Evolutionary conservation across 2,797 vertebrate species (phyloP).

Genomic region (Tinamus major): DNA sequence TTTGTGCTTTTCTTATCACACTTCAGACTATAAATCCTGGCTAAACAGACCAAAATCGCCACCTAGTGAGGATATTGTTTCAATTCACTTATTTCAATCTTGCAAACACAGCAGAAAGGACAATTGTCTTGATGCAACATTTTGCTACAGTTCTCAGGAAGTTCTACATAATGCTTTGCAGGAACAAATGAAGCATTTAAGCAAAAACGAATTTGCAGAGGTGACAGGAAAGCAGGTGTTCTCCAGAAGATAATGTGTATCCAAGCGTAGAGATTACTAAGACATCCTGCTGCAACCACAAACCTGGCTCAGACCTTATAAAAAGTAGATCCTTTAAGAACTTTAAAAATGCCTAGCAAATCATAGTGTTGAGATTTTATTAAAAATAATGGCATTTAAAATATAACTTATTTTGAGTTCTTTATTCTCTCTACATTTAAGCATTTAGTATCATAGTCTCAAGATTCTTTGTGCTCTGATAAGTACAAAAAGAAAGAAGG

Average conservation of each 20-base stretch:
- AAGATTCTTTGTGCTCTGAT: not conserved
- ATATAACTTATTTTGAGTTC: not conserved
- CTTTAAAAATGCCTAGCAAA: not conserved
- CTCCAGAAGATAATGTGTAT: not conserved
- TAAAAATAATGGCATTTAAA: not conserved
- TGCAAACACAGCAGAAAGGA: not conserved
- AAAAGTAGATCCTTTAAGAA: too few relatives aligned
- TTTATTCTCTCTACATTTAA: not conserved
- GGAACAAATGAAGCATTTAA: not conserved
- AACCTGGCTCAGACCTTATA: too few relatives aligned
- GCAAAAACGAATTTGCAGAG: not conserved
- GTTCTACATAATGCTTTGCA: not conserved
- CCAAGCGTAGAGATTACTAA: not conserved
- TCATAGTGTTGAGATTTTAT: not conserved
- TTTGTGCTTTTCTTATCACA: not conserved
- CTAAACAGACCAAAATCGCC: slow-evolving; percentile 49
- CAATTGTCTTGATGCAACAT: rapidly evolving
- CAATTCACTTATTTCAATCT: not conserved
- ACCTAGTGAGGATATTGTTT: slow-evolving; percentile 46
- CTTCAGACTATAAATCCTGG: not conserved
- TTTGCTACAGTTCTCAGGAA: not conserved
- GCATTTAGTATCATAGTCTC: not conserved
- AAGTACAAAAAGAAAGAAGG: too few relatives aligned
- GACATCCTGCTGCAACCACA: not conserved
- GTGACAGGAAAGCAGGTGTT: not conserved